Evolutionary conservation across 2,113 vertebrate species (phyloP), one percentile per base, ranked within the genome.

Genomic region (Oncorhynchus masou): DNA sequence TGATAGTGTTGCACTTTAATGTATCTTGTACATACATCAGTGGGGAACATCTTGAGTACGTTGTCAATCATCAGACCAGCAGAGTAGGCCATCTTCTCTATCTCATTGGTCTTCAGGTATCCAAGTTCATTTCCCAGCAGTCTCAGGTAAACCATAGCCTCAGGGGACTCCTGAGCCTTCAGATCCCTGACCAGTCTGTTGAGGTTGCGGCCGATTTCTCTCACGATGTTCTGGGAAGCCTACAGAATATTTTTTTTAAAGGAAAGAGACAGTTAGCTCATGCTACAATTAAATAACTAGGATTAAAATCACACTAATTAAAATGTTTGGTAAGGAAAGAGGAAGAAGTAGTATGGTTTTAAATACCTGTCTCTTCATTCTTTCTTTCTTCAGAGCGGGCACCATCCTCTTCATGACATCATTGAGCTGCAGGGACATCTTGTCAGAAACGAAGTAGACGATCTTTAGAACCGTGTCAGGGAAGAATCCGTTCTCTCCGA

Each of bases 401-500:
- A 97, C 88, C 51, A 97, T 92, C 25, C 93, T 93, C 75, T 90
- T 85, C 70, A 99, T 86, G 3, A 92, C 83, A 70, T 94, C 89
- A 73, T 85, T 95, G 81, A 98, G 51, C n/a, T 69, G 39, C 12
- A 91, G 24, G 54, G 96, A 95, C 78, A 97, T 92, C 82, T 88
- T 95, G 49, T 95, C 94, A 0, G 95, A 85, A 59, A 94, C 90
- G 92, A 95, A 97, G 79, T 95, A 98, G 83, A 97, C 88, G 57
- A 95, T 94, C 86, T 95, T 97, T 90, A 93, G 90, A 77, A 92
- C 89, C 6, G 93, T 94, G 81, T 98, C 95, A 7, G 97, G 97
- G 86, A 99, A 98, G 89, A 99, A 97, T 7, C 97, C 97, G 74
- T 94, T 87, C 5, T 94, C 84, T 79, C 97, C 97, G 88, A 99